A percentile compares a stretch with the other conserved stretches of the same genome.
phyloP scores from a whole-genome alignment of 2,888 invertebrate species.

The Himalopsyche japonica region DNA sequence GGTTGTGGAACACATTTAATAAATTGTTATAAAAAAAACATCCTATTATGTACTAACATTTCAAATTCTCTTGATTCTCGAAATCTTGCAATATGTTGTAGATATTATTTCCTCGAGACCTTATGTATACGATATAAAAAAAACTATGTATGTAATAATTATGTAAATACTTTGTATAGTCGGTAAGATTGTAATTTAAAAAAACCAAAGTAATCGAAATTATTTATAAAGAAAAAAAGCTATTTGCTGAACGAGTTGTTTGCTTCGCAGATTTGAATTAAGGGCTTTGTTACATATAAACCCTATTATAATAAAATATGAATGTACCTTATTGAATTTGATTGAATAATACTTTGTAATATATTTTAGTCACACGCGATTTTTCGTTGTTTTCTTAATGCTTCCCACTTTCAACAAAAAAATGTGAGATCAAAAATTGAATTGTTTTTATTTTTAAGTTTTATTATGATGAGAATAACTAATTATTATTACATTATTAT shows the following conservation, averaged over 20 bases:
- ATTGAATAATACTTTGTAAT: constrained; percentile 17
- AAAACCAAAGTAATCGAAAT: constrained; percentile 40
- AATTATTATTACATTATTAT: constrained; percentile 21
- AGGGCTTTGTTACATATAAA: constrained; percentile 36
- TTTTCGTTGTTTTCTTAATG: constrained; percentile 23
- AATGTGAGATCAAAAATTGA: constrained; percentile 32
- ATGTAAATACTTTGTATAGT: constrained; percentile 21
- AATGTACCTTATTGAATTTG: constrained; percentile 34
- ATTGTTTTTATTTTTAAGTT: constrained; percentile 34
- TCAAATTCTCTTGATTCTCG: background rate
- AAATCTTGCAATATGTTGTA: constrained; percentile 32
- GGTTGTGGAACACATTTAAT: background rate
- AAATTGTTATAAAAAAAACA: background rate
- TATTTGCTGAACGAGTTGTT: constrained; percentile 34
- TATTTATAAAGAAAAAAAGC: constrained; percentile 36
- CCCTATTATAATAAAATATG: constrained; percentile 23
- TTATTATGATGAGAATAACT: constrained; percentile 22
- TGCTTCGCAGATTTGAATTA: constrained; percentile 38
- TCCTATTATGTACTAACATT: background rate
- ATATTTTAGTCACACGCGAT: constrained; percentile 10
- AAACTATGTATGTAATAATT: constrained; percentile 31
- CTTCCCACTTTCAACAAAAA: constrained; percentile 8
- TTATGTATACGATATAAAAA: constrained; percentile 37
- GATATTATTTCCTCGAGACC: constrained; percentile 36
- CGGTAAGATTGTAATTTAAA: constrained; percentile 39